phyloP scores from a whole-genome alignment of 2,888 invertebrate genomes.

The Automeris io region DNA sequence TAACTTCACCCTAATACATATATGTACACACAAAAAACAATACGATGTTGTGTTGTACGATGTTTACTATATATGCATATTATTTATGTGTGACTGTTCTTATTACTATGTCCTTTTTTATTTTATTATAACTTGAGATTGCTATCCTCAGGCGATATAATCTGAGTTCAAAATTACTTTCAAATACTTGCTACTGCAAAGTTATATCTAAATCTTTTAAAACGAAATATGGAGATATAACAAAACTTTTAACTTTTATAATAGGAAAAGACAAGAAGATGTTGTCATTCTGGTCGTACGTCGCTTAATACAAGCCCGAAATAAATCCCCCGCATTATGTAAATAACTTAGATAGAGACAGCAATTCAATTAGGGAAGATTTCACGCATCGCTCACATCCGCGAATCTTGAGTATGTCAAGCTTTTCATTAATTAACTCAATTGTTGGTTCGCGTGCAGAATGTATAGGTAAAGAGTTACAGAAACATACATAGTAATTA shows the following conservation, averaged over 20 bases:
- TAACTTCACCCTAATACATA: too few species aligned
- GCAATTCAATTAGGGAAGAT: constrained; percentile 40
- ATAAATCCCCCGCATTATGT: constrained; percentile 26
- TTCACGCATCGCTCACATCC: constrained; percentile 25
- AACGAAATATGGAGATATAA: constrained; percentile 11
- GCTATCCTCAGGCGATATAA: too few species aligned
- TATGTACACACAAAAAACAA: too few species aligned
- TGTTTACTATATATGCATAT: too few species aligned
- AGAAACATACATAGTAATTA: too few species aligned
- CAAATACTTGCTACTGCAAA: background rate
- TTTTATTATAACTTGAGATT: too few species aligned
- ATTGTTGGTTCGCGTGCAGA: constrained; percentile 19
- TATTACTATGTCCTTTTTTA: too few species aligned
- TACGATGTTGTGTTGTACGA: too few species aligned
- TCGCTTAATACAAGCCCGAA: constrained; percentile 13
- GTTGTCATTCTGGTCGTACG: constrained; percentile 7
- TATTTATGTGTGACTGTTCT: too few species aligned
- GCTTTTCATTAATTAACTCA: constrained; percentile 23
- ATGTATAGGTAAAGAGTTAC: too few species aligned
- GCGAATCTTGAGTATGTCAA: constrained; percentile 13
- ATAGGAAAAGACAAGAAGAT: constrained; percentile 8
- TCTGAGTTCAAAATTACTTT: too few species aligned
- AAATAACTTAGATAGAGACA: constrained; percentile 38
- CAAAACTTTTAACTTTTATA: constrained; percentile 22
- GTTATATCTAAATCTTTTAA: background rate